Conservation (phyloP, 2,888 invertebrate genomes). For the Galerucella pusilla region DNA sequence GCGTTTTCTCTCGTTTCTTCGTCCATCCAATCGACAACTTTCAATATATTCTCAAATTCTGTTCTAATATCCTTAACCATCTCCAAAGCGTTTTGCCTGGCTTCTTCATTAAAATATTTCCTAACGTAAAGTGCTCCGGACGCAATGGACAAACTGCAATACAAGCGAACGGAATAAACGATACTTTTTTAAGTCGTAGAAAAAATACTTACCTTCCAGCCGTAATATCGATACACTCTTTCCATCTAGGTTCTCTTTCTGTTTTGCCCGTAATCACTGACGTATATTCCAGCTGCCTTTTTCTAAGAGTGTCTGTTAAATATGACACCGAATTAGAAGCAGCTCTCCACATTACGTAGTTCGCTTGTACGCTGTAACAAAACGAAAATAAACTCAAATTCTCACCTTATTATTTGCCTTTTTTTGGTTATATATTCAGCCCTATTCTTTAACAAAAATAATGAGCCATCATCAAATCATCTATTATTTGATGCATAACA, state of each 20-base stretch:
- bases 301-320: conserved; percentile 80
- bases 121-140: conserved; percentile 89
- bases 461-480: too few species aligned
- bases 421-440: too few species aligned
- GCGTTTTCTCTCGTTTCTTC: conserved; percentile 80
- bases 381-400: background rate
- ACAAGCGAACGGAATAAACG: background rate
- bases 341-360: conserved; percentile 94
- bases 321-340: conserved; percentile 85
- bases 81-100: conserved; percentile 84
- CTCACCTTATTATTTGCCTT: too few species aligned
- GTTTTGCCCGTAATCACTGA: conserved; percentile 86
- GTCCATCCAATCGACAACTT: conserved; percentile 94
- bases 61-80: conserved; percentile 88
- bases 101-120: conserved; percentile 87
- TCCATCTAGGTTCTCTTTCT: conserved; percentile 89
- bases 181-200: too few species aligned
- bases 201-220: conserved; percentile 72
- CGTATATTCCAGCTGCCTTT: conserved; percentile 83
- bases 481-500: too few species aligned
- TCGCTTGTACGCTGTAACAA: conserved; percentile 75
- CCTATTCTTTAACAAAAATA: too few species aligned
- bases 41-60: conserved; percentile 84
- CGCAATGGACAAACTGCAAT: conserved; percentile 74
- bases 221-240: conserved; percentile 87